These are phyloP conservation scores for Leptodactylus fallax DNA, from an alignment of 2,797 vertebrate species.

Conservation along the genomic window DNA sequence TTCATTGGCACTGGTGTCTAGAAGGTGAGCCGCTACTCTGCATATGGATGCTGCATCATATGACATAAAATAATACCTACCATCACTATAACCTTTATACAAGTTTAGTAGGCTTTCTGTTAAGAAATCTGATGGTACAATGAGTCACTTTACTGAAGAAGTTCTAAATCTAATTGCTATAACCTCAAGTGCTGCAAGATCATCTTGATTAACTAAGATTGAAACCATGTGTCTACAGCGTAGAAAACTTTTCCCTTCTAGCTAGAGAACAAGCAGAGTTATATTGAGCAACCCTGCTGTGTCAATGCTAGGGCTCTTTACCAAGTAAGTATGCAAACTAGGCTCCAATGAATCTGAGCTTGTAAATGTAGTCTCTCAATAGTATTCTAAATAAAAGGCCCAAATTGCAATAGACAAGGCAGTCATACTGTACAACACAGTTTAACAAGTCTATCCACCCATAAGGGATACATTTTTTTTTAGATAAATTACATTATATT, in stretches of 20 bases:
- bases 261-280: background rate
- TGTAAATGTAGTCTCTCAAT: constrained; percentile 6
- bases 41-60: background rate
- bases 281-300: background rate
- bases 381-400: background rate
- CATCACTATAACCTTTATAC: background rate
- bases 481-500: background rate
- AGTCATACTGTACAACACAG: background rate
- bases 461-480: background rate
- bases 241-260: background rate
- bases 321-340: constrained; percentile 1
- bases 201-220: constrained; percentile 27
- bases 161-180: constrained; percentile 17
- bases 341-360: constrained; percentile 4
- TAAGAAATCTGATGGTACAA: background rate
- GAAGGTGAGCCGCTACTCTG: background rate
- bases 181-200: constrained; percentile 15
- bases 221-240: constrained; percentile 8
- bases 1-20: background rate
- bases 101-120: background rate
- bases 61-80: no score
- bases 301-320: background rate
- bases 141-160: constrained; percentile 10
- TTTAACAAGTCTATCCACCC: background rate
- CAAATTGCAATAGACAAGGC: background rate